These are phyloP conservation scores for Heliothis virescens DNA, from an alignment of 1,140 invertebrate genomes.

Conservation along the genomic window DNA sequence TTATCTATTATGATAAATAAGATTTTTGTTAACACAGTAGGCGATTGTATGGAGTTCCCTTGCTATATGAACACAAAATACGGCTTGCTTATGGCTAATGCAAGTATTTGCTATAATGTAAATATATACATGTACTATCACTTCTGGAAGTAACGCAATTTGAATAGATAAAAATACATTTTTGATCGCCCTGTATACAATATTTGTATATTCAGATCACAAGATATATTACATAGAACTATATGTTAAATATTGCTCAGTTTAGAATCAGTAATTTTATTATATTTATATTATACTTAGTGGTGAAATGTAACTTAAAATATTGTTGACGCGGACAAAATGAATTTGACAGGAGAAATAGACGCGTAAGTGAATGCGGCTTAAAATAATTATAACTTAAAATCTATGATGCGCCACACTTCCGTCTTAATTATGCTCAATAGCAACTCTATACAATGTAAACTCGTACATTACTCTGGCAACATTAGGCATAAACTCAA, in stretches of 20 bases:
- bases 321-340: constrained; percentile 28
- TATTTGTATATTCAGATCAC: constrained; percentile 65
- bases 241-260: constrained; percentile 65
- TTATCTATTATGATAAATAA: constrained; percentile 41
- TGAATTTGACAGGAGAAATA: constrained; percentile 53
- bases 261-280: constrained; percentile 60
- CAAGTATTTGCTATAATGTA: constrained; percentile 63
- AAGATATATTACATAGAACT: constrained; percentile 50
- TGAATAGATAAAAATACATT: constrained; percentile 61
- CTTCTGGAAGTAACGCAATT: constrained; percentile 56
- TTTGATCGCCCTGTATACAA: constrained; percentile 67
- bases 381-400: constrained; percentile 67
- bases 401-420: constrained; percentile 64
- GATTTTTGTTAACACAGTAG: constrained; percentile 53
- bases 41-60: constrained; percentile 70
- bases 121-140: constrained; percentile 64
- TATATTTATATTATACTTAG: constrained; percentile 45
- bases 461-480: constrained; percentile 55
- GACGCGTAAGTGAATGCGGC: too few relatives aligned
- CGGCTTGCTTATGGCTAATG: constrained; percentile 68
- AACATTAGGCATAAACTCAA: constrained; percentile 61
- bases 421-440: constrained; percentile 54
- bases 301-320: constrained; percentile 32
- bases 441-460: constrained; percentile 39
- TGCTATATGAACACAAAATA: constrained; percentile 79